A percentile compares a stretch with the other conserved stretches of the same genome.
Evolutionary conservation across 2,113 vertebrate genomes (phyloP).

Genomic region (Otis tarda): DNA sequence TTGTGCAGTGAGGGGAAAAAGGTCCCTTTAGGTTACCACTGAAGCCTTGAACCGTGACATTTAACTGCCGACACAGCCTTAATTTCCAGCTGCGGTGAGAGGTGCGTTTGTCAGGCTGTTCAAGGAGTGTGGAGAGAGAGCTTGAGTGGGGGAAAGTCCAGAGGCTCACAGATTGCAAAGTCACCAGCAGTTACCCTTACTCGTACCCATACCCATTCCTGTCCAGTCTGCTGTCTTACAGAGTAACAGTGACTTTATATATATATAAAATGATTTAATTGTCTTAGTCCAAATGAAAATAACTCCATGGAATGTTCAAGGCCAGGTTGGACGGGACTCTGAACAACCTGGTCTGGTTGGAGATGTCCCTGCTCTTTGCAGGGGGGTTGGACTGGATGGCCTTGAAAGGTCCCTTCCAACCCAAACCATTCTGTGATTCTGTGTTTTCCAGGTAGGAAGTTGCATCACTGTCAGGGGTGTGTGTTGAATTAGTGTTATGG

Average conservation of each 20-base stretch:
- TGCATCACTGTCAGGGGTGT: background rate
- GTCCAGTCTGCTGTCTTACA: background rate
- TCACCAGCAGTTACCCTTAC: background rate
- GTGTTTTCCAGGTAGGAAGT: background rate
- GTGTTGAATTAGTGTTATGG: too few relatives aligned
- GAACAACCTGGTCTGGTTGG: too few relatives aligned
- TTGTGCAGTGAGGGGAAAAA: background rate
- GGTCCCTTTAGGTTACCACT: background rate
- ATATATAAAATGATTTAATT: background rate
- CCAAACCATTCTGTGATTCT: too few relatives aligned
- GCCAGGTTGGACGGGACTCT: too few relatives aligned
- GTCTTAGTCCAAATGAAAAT: background rate
- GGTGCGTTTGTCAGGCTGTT: rapidly evolving
- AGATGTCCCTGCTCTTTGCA: too few relatives aligned
- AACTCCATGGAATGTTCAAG: background rate
- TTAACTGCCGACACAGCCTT: background rate
- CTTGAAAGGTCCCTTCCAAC: too few relatives aligned
- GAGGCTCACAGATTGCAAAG: background rate
- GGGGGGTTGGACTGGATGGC: too few relatives aligned
- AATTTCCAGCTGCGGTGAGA: background rate
- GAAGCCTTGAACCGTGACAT: too few relatives aligned
- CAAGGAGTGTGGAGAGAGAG: background rate
- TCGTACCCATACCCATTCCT: rapidly evolving
- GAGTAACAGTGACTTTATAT: background rate
- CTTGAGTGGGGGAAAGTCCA: too few relatives aligned